phyloP scores from a whole-genome alignment of 2,888 invertebrate species.

The Toxonevra muliebris region DNA sequence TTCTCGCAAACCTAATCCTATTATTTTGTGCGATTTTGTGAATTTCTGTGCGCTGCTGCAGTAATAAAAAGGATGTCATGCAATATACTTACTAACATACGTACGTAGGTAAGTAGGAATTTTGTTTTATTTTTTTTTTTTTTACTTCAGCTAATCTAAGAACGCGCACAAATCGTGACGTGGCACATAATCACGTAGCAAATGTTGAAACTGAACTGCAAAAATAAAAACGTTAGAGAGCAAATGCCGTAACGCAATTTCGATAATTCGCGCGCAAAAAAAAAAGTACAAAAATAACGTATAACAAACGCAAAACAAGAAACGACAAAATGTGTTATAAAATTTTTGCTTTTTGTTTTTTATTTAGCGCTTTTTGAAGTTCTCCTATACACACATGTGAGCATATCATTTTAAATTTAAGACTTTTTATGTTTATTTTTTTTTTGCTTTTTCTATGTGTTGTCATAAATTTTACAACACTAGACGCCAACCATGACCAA shows the following conservation, averaged over 20 bases:
- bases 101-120: not conserved
- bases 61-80: conserved; percentile 26
- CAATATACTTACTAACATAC: not conserved
- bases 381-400: conserved; percentile 7
- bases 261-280: conserved; percentile 30
- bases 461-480: conserved; percentile 13
- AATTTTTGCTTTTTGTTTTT: no score
- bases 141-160: conserved; percentile 23
- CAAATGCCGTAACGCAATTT: conserved; percentile 35
- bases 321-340: no score
- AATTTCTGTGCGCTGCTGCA: conserved; percentile 11
- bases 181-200: conserved; percentile 31
- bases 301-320: no score
- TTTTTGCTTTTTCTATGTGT: conserved; percentile 1
- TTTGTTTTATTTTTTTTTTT: no score
- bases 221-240: conserved; percentile 24
- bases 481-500: not conserved
- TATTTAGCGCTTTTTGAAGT: no score
- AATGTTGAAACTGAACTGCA: not conserved
- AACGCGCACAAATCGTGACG: conserved; percentile 27
- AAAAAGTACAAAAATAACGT: not conserved
- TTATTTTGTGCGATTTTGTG: no score
- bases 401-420: conserved; percentile 12
- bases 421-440: not conserved
- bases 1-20: no score